Conservation (phyloP, 2,888 invertebrate genomes). For the Tiliacea aurago region DNA sequence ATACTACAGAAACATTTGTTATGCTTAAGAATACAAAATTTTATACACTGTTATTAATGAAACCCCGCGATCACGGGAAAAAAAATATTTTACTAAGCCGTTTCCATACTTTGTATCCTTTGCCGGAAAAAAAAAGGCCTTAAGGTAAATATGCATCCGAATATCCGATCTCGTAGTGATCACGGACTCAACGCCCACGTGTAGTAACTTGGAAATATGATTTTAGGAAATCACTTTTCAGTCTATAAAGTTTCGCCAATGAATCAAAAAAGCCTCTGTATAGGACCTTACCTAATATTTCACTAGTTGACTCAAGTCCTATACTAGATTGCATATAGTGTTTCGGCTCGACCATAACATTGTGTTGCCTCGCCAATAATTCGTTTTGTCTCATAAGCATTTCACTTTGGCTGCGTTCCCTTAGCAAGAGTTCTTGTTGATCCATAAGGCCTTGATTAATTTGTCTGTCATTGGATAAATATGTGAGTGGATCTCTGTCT, state of each 20-base stretch:
- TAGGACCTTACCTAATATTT: constrained; percentile 85
- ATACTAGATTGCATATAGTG: constrained; percentile 86
- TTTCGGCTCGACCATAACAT: constrained; percentile 81
- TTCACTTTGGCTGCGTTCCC: constrained; percentile 82
- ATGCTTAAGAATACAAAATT: no score
- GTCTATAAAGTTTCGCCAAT: constrained; percentile 34
- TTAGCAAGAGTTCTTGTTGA: constrained; percentile 81
- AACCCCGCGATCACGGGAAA: no score
- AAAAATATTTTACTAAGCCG: no score
- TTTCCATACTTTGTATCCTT: no score
- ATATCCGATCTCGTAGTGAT: background rate
- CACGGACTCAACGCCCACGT: no score
- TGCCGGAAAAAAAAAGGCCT: no score
- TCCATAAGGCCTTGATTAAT: constrained; percentile 83
- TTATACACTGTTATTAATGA: no score
- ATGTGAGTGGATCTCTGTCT: constrained; percentile 72
- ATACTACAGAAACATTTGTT: no score
- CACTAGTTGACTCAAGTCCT: constrained; percentile 87
- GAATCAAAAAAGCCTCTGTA: constrained; percentile 4
- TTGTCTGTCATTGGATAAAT: constrained; percentile 84
- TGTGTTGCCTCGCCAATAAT: constrained; percentile 83
- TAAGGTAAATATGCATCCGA: no score
- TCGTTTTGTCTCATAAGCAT: constrained; percentile 86
- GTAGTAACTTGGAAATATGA: background rate
- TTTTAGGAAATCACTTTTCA: background rate